Conservation (phyloP, 1,140 invertebrate genomes). For the Drosophila sp. region DNA sequence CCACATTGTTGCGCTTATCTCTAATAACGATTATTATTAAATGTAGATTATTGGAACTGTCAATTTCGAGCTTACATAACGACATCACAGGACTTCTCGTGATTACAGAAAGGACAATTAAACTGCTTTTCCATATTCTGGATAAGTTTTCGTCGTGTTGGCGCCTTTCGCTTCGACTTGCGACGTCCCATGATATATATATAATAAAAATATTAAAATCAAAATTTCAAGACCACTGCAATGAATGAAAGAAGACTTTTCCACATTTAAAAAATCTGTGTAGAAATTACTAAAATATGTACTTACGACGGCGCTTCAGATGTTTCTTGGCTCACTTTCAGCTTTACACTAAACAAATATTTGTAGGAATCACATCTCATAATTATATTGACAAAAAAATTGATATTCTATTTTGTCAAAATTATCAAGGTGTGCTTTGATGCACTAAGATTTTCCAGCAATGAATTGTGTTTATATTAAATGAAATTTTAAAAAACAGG, state of each 20-base stretch:
- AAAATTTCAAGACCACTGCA: not conserved
- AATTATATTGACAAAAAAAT: not conserved
- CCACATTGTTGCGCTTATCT: slow-evolving; percentile 95
- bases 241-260: not conserved
- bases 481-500: too few species aligned
- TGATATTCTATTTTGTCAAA: not conserved
- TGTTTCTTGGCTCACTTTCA: slow-evolving; percentile 1
- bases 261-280: not conserved
- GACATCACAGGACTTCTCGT: slow-evolving; percentile 99
- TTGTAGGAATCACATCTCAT: not conserved
- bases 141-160: slow-evolving; percentile 96
- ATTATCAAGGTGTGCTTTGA: slow-evolving; percentile 7
- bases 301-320: not conserved
- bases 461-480: not conserved
- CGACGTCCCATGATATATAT: slow-evolving; percentile 92
- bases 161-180: slow-evolving; percentile 99
- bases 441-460: not conserved
- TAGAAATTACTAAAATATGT: slow-evolving; percentile 2
- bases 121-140: slow-evolving; percentile 97
- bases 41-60: not conserved
- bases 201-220: not conserved
- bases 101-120: slow-evolving; percentile 99
- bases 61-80: slow-evolving; percentile 92
- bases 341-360: slow-evolving; percentile 14
- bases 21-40: slow-evolving; percentile 86